Evolutionary conservation across 2,797 vertebrate genomes (phyloP).

Genomic region (Halcyon chelicuti): DNA sequence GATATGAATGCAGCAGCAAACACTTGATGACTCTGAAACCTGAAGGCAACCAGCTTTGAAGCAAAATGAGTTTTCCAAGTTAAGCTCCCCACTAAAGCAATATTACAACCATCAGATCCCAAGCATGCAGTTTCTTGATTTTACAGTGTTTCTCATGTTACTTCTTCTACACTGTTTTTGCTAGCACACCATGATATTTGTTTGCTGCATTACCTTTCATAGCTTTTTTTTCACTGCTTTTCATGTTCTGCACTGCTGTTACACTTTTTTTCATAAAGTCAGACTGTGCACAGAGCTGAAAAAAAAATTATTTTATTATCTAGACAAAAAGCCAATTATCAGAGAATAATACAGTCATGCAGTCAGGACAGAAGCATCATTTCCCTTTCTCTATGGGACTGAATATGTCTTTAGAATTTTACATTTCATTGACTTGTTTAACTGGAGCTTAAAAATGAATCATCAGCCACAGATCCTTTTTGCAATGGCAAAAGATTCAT

Average conservation of each 20-base stretch:
- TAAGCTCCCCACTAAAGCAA: not conserved
- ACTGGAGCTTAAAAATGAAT: conserved; percentile 17
- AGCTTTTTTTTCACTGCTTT: not conserved
- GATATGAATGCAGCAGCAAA: not conserved
- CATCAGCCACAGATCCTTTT: not conserved
- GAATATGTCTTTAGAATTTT: not conserved
- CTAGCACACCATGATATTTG: not conserved
- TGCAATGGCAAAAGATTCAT: not conserved
- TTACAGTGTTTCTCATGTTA: not conserved
- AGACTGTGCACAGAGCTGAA: not conserved
- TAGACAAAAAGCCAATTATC: conserved; percentile 35
- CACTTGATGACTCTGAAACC: not conserved
- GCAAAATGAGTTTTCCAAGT: not conserved
- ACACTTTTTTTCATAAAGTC: not conserved
- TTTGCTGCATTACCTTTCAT: not conserved
- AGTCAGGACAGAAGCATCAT: conserved; percentile 9
- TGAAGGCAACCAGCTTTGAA: not conserved
- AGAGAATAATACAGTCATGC: conserved; percentile 3
- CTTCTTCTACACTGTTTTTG: not conserved
- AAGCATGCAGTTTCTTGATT: not conserved
- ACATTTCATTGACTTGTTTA: conserved; percentile 49
- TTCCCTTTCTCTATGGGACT: not conserved
- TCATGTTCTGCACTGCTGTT: not conserved
- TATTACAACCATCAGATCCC: not conserved
- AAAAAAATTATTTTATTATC: not conserved